Evolutionary conservation across 2,888 invertebrate species (phyloP).

Genomic region (Agrotis clavis): DNA sequence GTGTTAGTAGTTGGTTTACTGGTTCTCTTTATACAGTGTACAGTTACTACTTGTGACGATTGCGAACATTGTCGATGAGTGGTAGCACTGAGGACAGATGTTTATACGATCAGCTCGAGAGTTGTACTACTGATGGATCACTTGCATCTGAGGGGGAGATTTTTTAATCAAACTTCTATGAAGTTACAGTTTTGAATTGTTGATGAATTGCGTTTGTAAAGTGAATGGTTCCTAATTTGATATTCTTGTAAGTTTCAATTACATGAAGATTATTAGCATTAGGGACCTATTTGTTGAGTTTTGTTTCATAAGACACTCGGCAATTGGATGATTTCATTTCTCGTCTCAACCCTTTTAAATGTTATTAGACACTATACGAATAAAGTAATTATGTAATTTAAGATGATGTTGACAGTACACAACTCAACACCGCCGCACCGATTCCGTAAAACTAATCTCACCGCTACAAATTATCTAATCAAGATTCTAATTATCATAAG

Average conservation of each 20-base stretch:
- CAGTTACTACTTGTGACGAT: slow-evolving; percentile 18
- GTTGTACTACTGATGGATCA: slow-evolving; percentile 31
- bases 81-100: slow-evolving; percentile 29
- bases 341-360: too few relatives aligned
- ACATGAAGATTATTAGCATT: too few relatives aligned
- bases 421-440: background rate
- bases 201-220: background rate
- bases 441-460: background rate
- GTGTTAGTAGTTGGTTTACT: background rate
- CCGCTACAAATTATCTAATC: slow-evolving; percentile 3
- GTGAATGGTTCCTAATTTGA: background rate
- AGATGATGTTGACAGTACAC: background rate
- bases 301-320: too few relatives aligned
- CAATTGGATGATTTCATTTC: background rate
- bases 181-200: slow-evolving; percentile 7
- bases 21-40: background rate
- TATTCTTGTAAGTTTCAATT: background rate
- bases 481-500: slow-evolving; percentile 16
- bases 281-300: too few relatives aligned
- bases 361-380: too few relatives aligned
- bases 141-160: background rate
- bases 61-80: slow-evolving; percentile 31
- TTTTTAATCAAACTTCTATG: slow-evolving; percentile 19
- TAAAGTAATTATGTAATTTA: background rate
- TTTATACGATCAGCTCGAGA: slow-evolving; percentile 14